Evolutionary conservation across 2,888 invertebrate species (phyloP), one percentile per base, ranked within the genome.

Genomic region (Metopia argyrocephala): DNA sequence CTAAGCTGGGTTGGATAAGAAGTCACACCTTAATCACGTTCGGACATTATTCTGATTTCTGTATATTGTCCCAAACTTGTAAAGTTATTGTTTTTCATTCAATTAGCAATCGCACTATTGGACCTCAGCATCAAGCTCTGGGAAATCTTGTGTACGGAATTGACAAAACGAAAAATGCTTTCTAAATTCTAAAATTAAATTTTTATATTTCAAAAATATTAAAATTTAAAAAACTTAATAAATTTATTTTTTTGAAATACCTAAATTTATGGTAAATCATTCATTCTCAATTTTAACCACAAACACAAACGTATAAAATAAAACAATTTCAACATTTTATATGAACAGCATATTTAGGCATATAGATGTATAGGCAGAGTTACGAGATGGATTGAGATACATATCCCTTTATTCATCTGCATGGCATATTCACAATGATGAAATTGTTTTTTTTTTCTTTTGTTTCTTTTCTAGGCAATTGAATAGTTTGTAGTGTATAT

Each of bases 201-300:
- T 78, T 78, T 81, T 81, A 78, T 70, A 81, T 78, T 78, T 78
- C 81, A 81, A 75, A 81, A 81, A 81, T 78, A 78, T 81, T 81
- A 81, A 78, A 65, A 61, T 81, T 78, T 48, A 45, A 15, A 31
- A 75, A 64, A 74, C 56, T 78, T 73, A 69, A 81, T 70, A 69
- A 76, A 81, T 74, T 78, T 74, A 66, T 56, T 74, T 74, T n/a
- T 74, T 75, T 54, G 54, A 75, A 81, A 78, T 75, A 74, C 78
- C 78, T 75, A 78, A 81, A 57, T 4, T 75, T 73, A 59, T 73
- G 78, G 78, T 78, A n/a, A n/a, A 78, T 69, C 50, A 46, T 62
- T 76, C 50, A 61, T 61, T 70, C 68, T 74, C 62, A 74, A 70
- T 45, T 50, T 70, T 62, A 78, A 66, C 46, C 61, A 78, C 73